These are phyloP conservation scores for Patella ulyssiponensis DNA, from an alignment of 2,888 invertebrate genomes.

Conservation along the genomic window DNA sequence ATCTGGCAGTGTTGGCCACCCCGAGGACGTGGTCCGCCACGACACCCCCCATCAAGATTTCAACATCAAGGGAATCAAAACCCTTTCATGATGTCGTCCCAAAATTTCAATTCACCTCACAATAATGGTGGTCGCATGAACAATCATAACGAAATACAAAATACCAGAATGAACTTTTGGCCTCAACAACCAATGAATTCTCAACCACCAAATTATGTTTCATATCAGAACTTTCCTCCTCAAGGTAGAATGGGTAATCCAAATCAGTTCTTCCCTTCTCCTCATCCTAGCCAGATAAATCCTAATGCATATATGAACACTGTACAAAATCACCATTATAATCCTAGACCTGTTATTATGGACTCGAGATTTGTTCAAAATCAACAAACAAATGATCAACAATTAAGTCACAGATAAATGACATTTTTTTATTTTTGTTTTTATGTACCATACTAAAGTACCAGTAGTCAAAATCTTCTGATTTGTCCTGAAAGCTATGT, in stretches of 20 bases:
- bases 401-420: too few species aligned
- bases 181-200: too few species aligned
- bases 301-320: constrained; percentile 1
- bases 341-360: not conserved
- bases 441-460: too few species aligned
- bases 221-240: not conserved
- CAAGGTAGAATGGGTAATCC: not conserved
- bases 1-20: not conserved
- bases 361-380: not conserved
- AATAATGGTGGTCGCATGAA: too few species aligned
- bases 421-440: too few species aligned
- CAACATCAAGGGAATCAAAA: not conserved
- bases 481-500: too few species aligned
- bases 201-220: not conserved
- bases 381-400: not conserved
- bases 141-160: too few species aligned
- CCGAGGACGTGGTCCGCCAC: not conserved
- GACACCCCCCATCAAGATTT: not conserved
- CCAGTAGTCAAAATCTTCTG: too few species aligned
- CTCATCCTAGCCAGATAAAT: not conserved
- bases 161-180: too few species aligned
- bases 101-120: too few species aligned
- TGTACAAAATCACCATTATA: not conserved
- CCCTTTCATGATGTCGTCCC: too few species aligned
- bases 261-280: not conserved